Conservation (phyloP, 2,888 invertebrate species). For the Cerastis leucographa region DNA sequence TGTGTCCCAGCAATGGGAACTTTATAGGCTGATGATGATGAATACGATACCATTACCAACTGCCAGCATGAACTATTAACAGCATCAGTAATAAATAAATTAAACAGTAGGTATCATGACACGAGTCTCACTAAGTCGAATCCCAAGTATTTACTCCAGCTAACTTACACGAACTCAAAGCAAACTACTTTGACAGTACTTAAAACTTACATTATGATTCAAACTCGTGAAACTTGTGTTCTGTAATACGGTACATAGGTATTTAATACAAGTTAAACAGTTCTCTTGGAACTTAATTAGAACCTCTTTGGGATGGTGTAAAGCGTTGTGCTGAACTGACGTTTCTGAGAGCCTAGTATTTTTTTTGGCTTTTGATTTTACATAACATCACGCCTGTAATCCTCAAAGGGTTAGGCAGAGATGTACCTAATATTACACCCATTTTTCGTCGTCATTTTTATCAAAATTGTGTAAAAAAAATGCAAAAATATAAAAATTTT, state of each 20-base stretch:
- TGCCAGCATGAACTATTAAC: neutral
- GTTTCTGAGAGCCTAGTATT: neutral
- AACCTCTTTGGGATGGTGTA: neutral
- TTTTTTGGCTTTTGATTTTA: neutral
- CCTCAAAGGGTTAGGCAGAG: neutral
- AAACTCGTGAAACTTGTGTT: constrained; percentile 53
- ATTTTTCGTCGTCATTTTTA: no score
- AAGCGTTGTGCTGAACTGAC: neutral
- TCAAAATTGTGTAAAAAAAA: no score
- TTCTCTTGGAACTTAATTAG: constrained; percentile 58
- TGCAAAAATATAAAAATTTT: no score
- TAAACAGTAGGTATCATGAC: constrained; percentile 22
- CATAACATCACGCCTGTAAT: neutral
- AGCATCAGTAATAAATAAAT: no score
- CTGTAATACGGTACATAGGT: constrained; percentile 43
- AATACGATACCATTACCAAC: neutral
- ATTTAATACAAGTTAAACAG: constrained; percentile 63
- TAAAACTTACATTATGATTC: constrained; percentile 60
- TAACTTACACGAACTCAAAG: constrained; percentile 59
- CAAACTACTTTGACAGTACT: constrained; percentile 63
- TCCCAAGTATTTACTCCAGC: constrained; percentile 60
- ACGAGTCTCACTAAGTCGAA: constrained; percentile 49
- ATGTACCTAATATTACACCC: neutral
- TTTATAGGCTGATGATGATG: no score
- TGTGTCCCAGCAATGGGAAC: no score